Percentiles rank a stretch among this genome's conserved stretches.
Conservation (phyloP, 2,113 vertebrate species). For the Vanacampus margaritifer region DNA sequence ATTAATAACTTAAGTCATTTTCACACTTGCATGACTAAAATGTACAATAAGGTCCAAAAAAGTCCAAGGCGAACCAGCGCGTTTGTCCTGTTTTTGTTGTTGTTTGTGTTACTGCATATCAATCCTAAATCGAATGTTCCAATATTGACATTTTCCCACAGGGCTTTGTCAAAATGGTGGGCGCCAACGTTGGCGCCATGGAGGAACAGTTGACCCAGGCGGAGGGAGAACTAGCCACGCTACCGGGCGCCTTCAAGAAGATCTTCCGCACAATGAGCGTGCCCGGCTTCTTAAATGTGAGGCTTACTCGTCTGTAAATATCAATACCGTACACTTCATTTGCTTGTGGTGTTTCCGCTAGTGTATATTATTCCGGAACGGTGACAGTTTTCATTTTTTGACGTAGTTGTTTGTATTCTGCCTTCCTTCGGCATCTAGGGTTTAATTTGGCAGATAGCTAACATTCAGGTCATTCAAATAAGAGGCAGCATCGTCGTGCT, state of each 20-base stretch:
- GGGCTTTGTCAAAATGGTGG: slow-evolving; percentile 91
- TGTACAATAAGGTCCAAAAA: no score
- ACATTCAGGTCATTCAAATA: no score
- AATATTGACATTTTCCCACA: slow-evolving; percentile 31
- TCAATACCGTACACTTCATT: neutral
- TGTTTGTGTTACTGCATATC: neutral
- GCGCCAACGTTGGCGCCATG: slow-evolving; percentile 77
- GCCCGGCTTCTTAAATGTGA: slow-evolving; percentile 82
- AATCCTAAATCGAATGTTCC: neutral
- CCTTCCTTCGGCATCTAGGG: no score
- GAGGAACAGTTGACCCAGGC: slow-evolving; percentile 86
- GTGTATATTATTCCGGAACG: no score
- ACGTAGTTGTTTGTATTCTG: no score
- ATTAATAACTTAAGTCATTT: no score
- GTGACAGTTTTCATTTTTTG: neutral
- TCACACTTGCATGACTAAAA: no score
- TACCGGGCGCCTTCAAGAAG: slow-evolving; percentile 84
- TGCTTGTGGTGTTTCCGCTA: no score
- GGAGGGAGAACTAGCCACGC: slow-evolving; percentile 83
- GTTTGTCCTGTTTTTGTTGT: no score
- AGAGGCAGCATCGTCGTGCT: no score
- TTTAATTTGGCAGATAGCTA: no score
- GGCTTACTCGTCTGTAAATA: slow-evolving; percentile 19
- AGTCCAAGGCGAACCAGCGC: no score
- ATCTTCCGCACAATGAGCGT: slow-evolving; percentile 83